phyloP scores from a whole-genome alignment of 2,113 vertebrate species.

The Trogon melanurus region DNA sequence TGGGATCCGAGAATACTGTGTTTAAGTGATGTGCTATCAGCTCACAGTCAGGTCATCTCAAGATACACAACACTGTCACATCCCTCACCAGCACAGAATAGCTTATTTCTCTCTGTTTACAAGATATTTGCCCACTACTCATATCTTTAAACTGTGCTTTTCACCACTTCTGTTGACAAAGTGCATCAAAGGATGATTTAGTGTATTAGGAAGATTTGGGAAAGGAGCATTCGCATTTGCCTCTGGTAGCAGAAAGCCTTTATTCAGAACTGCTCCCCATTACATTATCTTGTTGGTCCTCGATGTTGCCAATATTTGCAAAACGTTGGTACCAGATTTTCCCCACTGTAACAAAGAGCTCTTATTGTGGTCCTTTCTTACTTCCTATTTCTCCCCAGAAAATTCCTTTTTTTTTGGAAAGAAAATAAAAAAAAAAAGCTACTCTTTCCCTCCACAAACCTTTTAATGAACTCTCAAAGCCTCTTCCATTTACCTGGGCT shows the following conservation, averaged over 20 bases:
- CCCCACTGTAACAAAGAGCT: not conserved
- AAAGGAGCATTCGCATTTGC: not conserved
- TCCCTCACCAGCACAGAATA: not conserved
- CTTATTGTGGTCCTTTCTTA: not conserved
- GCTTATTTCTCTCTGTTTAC: not conserved
- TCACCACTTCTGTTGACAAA: not conserved
- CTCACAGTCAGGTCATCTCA: not conserved
- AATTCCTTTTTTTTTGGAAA: not conserved
- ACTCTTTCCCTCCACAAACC: not conserved
- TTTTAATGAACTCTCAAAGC: not conserved
- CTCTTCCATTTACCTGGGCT: not conserved
- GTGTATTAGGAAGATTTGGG: not conserved
- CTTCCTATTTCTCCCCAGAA: not conserved
- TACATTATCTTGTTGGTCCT: not conserved
- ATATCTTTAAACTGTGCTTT: not conserved
- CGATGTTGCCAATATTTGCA: not conserved
- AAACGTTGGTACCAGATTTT: not conserved
- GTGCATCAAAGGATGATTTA: not conserved
- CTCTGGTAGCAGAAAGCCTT: not conserved
- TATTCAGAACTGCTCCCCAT: not conserved
- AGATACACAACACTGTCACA: not conserved
- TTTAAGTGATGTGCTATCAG: not conserved
- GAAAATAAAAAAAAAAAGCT: not conserved
- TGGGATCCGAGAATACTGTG: fast-evolving
- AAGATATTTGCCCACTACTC: not conserved